Conservation (phyloP, 2,888 invertebrate genomes). For the Punctoribates punctum region DNA sequence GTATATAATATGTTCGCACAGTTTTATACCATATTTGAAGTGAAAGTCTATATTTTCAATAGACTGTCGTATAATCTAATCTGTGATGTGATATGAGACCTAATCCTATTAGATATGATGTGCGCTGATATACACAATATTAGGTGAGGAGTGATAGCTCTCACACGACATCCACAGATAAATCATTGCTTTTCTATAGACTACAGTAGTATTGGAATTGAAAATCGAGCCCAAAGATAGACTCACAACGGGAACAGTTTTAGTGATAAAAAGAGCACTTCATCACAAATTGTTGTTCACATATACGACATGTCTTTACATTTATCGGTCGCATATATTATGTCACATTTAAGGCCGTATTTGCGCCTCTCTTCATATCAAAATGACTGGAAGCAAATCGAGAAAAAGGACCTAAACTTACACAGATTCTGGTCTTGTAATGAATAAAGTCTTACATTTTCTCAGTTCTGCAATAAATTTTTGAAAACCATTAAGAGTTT, state of each 20-base stretch:
- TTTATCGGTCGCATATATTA: conserved; percentile 9
- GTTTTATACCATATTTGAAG: conserved; percentile 24
- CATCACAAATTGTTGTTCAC: neutral
- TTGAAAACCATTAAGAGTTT: neutral
- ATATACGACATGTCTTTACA: conserved; percentile 12
- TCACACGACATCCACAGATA: conserved; percentile 30
- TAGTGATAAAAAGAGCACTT: neutral
- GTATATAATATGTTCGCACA: neutral
- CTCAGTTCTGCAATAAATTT: neutral
- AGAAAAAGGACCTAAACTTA: conserved; percentile 5
- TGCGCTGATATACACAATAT: conserved; percentile 18
- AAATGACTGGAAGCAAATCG: conserved; percentile 27
- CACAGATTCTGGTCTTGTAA: neutral
- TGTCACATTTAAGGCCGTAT: neutral
- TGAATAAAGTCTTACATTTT: neutral
- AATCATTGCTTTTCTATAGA: conserved; percentile 21
- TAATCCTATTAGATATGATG: conserved; percentile 29
- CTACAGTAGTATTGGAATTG: neutral
- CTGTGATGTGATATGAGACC: conserved; percentile 12
- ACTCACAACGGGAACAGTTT: neutral
- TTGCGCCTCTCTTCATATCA: neutral
- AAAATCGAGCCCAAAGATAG: neutral
- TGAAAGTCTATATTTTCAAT: conserved; percentile 32
- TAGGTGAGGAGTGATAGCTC: conserved; percentile 10
- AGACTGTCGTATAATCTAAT: conserved; percentile 24